These are phyloP conservation scores for Herpetotheres cachinnans DNA, from an alignment of 2,113 vertebrate genomes.

Conservation along the genomic window DNA sequence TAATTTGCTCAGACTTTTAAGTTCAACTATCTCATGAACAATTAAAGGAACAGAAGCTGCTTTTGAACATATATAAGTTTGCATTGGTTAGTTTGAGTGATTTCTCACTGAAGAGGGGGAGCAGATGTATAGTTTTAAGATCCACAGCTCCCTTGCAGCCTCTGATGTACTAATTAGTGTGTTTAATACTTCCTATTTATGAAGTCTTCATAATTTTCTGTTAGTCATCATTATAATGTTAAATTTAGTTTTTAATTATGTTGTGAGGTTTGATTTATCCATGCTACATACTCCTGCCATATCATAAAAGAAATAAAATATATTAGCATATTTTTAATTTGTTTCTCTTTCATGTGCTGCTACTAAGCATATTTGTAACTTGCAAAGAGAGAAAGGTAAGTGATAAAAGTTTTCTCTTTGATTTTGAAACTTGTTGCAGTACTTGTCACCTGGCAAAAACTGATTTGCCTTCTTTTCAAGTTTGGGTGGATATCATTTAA, in stretches of 20 bases:
- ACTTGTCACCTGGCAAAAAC: background rate
- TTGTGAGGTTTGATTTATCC: slow-evolving; percentile 11
- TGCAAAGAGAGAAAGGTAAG: background rate
- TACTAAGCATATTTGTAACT: background rate
- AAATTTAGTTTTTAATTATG: background rate
- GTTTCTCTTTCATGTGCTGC: background rate
- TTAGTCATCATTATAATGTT: background rate
- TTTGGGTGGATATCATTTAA: background rate
- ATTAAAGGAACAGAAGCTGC: background rate
- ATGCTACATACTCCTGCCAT: background rate
- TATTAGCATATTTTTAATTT: slow-evolving; percentile 34
- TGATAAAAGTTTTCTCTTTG: background rate
- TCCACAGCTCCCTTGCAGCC: background rate
- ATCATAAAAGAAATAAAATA: background rate
- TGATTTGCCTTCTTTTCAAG: background rate
- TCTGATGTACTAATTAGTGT: slow-evolving; percentile 2
- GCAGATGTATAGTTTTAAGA: background rate
- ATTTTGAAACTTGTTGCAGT: background rate
- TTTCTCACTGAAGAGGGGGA: background rate
- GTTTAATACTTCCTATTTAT: slow-evolving; percentile 20
- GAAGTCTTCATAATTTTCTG: background rate
- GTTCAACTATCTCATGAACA: background rate
- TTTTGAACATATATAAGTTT: background rate
- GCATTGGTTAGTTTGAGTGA: background rate
- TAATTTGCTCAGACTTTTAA: background rate